Percentiles rank a stretch among this genome's conserved stretches.
Conservation (phyloP, 2,888 invertebrate species). For the Drosophila meridiana region DNA sequence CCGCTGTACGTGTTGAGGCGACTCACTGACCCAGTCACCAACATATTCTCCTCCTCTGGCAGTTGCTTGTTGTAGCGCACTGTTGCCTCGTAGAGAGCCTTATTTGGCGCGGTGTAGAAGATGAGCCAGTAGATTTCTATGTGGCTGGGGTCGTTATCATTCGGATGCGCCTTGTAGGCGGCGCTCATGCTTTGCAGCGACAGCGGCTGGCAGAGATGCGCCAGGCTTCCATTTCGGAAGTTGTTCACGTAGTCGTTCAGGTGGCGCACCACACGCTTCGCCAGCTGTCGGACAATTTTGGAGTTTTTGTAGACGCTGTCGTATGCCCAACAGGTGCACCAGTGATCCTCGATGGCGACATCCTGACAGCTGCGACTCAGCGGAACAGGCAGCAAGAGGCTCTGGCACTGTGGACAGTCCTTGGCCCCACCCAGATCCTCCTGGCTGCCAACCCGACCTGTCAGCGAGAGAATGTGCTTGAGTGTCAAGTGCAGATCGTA, state of each 20-base stretch:
- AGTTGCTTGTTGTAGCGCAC: constrained; percentile 85
- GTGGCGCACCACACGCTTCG: constrained; percentile 82
- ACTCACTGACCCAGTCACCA: constrained; percentile 88
- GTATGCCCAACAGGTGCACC: constrained; percentile 91
- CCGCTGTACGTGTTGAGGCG: constrained; percentile 86
- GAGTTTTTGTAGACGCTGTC: constrained; percentile 84
- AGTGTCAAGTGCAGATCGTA: constrained; percentile 91
- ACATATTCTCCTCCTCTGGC: constrained; percentile 80
- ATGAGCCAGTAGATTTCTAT: constrained; percentile 88
- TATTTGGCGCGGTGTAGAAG: constrained; percentile 89
- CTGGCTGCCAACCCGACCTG: constrained; percentile 83
- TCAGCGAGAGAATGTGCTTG: constrained; percentile 87
- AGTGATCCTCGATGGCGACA: constrained; percentile 89
- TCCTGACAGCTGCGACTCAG: constrained; percentile 89
- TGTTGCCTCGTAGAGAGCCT: constrained; percentile 90
- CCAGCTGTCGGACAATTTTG: constrained; percentile 86
- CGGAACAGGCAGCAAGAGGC: constrained; percentile 87
- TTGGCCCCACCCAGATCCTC: constrained; percentile 60
- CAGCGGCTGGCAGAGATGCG: constrained; percentile 86
- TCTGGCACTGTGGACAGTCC: constrained; percentile 89
- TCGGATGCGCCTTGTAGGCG: constrained; percentile 84
- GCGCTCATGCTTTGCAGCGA: constrained; percentile 86
- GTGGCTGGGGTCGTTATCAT: constrained; percentile 27
- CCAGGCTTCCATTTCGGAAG: constrained; percentile 79
- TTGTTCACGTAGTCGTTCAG: constrained; percentile 80